Evolutionary conservation across 2,113 vertebrate species (phyloP).

Genomic region (Oreochromis aureus): DNA sequence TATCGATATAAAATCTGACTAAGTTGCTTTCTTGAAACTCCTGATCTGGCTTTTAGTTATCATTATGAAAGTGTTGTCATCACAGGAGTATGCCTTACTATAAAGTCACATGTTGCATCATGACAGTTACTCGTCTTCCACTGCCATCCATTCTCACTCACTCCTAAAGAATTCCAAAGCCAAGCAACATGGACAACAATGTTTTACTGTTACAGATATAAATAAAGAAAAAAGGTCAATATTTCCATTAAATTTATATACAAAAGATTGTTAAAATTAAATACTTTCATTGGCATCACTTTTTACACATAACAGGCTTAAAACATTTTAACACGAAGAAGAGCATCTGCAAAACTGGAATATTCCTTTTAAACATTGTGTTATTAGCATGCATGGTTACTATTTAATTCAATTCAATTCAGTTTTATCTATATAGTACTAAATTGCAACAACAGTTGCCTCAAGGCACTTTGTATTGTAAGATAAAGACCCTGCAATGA

Average conservation of each 20-base stretch:
- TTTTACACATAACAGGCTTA: accelerated
- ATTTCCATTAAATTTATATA: accelerated
- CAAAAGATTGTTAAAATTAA: not conserved
- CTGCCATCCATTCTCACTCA: not conserved
- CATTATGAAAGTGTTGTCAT: not conserved
- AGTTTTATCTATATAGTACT: not conserved
- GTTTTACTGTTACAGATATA: not conserved
- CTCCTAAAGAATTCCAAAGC: too few relatives aligned
- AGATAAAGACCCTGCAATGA: not conserved
- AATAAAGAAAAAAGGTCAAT: not conserved
- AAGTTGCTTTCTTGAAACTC: not conserved
- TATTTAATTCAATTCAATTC: accelerated
- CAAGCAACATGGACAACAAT: too few relatives aligned
- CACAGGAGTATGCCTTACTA: accelerated
- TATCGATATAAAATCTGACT: not conserved
- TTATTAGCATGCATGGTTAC: not conserved
- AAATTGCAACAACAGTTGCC: not conserved
- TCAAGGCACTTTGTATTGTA: not conserved
- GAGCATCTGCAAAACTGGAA: accelerated
- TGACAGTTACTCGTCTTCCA: not conserved
- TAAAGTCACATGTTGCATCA: not conserved
- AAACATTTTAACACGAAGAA: not conserved
- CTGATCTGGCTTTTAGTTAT: not conserved
- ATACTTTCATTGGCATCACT: accelerated
- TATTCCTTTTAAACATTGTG: not conserved